Evolutionary conservation across 2,113 vertebrate species (phyloP).

Genomic region (Clarias gariepinus): DNA sequence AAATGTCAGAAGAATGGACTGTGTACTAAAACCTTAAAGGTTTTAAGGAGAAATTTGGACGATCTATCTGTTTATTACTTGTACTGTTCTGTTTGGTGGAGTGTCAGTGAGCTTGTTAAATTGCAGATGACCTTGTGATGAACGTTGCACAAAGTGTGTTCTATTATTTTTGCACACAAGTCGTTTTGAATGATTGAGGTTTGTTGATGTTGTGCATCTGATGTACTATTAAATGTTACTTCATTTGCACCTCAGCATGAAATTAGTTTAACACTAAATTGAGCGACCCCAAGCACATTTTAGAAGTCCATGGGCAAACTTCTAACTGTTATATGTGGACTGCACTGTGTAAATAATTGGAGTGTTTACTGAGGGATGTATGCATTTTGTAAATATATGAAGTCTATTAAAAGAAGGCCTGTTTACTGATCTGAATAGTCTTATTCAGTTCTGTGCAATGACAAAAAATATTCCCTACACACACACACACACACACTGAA

Average conservation of each 20-base stretch:
- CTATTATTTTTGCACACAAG: slow-evolving; percentile 76
- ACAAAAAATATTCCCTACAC: neutral
- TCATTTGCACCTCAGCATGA: slow-evolving; percentile 82
- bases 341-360: slow-evolving; percentile 11
- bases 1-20: neutral
- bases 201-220: slow-evolving; percentile 65
- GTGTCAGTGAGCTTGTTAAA: neutral
- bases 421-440: slow-evolving; percentile 58
- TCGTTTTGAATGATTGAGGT: slow-evolving; percentile 79
- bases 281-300: slow-evolving; percentile 57
- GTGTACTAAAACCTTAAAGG: neutral
- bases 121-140: neutral
- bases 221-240: slow-evolving; percentile 76
- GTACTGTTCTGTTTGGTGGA: slow-evolving; percentile 13
- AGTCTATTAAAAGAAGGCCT: slow-evolving; percentile 74
- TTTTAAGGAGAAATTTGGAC: neutral
- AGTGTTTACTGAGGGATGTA: slow-evolving; percentile 14
- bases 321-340: slow-evolving; percentile 56
- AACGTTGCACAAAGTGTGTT: slow-evolving; percentile 17
- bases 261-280: slow-evolving; percentile 58
- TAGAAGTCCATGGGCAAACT: slow-evolving; percentile 61
- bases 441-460: neutral
- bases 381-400: slow-evolving; percentile 81
- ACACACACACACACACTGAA: too few relatives aligned
- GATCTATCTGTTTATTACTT: neutral